Base-by-base conservation (phyloP, 2,797 vertebrate genomes). In the Odontamblyopus rebecca region DNA sequence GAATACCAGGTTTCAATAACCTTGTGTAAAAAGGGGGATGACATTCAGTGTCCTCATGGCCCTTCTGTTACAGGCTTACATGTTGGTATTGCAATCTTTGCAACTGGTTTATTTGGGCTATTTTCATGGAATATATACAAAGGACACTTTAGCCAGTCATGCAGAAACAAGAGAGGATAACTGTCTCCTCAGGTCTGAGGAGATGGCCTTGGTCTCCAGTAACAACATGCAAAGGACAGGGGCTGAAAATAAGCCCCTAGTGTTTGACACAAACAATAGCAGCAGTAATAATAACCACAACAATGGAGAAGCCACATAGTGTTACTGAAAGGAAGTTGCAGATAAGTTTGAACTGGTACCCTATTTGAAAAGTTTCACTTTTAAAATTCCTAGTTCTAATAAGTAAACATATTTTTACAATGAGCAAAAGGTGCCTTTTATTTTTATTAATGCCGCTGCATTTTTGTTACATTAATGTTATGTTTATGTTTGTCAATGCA, bases 51-150 rank as follows among this genome's bases (percentile, higher is more conserved):
- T 3, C 35, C 82, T 2, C 12, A 77, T 12, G 65, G 76, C 3
- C 50, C 76, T 16, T 88, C 83, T 13, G 35, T 88, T 18, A 23
- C 71, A 27, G 85, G 72, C 32, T 87, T 93, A 57, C 75, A 89
- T 65, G 68, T 78, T 23, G 0, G 70, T 0, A 69, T 92, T 0
- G 86, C 62, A 1, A 4, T 90, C 1, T 85, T 95, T 50, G 66
- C 75, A 0, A n/a, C 93, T 56, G 29, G 69, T 38, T 81, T 95
- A 54, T 27, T 87, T 27, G 78, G 1, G 4, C 85, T 94, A 50
- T 75, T 94, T 12, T 3, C 68, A 27, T 95, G 94, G 93, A 96
- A 92, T 73, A 51, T 92, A 75, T 91, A 71, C 80, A 91, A 89
- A 68, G 92, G 91, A 5, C 89, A 92, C 70, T 27, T 93, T 1